Base-by-base conservation (phyloP, 2,113 vertebrate species). In the Cyprinodon variegatus region DNA sequence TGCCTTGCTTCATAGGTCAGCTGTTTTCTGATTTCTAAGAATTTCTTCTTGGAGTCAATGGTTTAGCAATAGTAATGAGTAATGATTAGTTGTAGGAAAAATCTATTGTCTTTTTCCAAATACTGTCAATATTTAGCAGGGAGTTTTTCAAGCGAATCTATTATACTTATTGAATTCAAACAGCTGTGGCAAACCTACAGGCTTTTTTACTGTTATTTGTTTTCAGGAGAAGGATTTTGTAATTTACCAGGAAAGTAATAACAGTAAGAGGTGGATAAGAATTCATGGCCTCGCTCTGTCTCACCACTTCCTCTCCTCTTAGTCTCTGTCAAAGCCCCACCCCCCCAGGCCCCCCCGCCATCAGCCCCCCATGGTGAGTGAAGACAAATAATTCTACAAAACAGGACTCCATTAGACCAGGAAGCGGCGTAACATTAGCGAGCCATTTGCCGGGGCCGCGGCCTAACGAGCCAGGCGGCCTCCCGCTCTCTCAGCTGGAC, bases 391-490 rank as follows among this genome's bases (percentile, higher is more conserved):
- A 89, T 97, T 97, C 96, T 95, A 95, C 96, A 91, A 98, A 97
- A 99, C 90, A 86, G 90, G 82, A 96, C 96, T 97, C 96, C 96
- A 97, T 98, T 97, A 97, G 96, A 96, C 96, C 96, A 96, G 96
- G 96, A 95, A 96, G 96, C 96, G 91, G 95, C 95, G 97, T 96
- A 96, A 97, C 97, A 97, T 98, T 98, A 98, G 96, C 95, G 95
- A 96, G 96, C 96, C 97, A 97, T 99, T 99, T 99, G 96, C 96
- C 95, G 96, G 97, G 50, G 96, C 96, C 95, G 96, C 95, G 97
- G 98, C 97, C 97, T 98, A 98, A 99, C 97, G 97, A 99, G 97
- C 96, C 96, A 95, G 97, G 96, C 82, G 86, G 82, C 86, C 91
- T 88, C 74, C 83, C 87, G 88, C 82, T 78, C 86, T 92, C 92